These are phyloP conservation scores for Chaetophractus vellerosus DNA, from an alignment of 2,797 vertebrate species.

Conservation along the genomic window DNA sequence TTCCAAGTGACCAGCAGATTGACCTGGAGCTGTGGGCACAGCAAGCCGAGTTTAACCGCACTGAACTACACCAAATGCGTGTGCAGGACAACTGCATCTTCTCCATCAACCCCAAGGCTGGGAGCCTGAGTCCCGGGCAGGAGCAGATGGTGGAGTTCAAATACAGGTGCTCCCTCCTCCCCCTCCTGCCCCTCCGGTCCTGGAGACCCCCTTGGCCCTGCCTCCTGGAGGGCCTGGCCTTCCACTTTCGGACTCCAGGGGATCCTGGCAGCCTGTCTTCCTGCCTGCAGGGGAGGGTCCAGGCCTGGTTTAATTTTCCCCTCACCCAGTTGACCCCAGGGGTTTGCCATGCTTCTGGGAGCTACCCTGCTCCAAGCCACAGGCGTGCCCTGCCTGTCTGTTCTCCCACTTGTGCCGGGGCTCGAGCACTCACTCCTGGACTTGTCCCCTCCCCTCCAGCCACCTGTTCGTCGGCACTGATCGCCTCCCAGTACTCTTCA, in stretches of 20 bases:
- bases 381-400: not conserved
- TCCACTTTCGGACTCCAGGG: not conserved
- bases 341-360: not conserved
- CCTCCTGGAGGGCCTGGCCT: not conserved
- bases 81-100: constrained; percentile 94
- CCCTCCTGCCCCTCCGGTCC: not conserved
- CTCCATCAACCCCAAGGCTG: constrained; percentile 92
- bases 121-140: constrained; percentile 93
- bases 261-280: not conserved
- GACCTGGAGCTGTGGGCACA: constrained; percentile 94
- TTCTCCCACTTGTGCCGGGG: not conserved
- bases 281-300: not conserved
- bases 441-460: constrained; percentile 87
- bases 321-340: not conserved
- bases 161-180: constrained; percentile 91
- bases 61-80: constrained; percentile 94
- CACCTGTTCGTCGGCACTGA: constrained; percentile 93
- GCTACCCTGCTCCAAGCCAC: not conserved
- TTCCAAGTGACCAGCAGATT: constrained; percentile 95
- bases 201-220: not conserved
- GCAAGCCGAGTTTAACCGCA: constrained; percentile 90
- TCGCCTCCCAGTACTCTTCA: constrained; percentile 94
- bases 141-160: constrained; percentile 92
- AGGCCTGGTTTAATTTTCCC: not conserved
- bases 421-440: not conserved